Percentiles rank a stretch among this genome's conserved stretches.
Evolutionary conservation across 2,888 invertebrate genomes (phyloP).

Genomic region (Frankliniella fusca): DNA sequence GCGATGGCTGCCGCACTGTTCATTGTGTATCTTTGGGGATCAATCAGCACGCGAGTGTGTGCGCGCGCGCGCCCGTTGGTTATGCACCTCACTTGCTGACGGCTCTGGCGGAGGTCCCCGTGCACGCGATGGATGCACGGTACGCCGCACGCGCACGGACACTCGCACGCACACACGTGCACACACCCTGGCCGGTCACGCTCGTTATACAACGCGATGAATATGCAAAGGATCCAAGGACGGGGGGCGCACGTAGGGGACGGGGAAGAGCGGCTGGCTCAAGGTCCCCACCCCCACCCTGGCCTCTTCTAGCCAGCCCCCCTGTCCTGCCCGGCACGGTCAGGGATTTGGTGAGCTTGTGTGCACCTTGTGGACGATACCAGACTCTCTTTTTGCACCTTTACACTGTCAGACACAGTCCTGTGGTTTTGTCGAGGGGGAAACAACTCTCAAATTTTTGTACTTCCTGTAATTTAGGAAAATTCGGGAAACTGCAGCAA

Average conservation of each 20-base stretch:
- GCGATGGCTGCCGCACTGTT: background rate
- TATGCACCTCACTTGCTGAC: background rate
- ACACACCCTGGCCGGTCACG: background rate
- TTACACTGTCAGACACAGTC: no score
- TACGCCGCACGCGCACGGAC: background rate
- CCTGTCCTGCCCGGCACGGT: no score
- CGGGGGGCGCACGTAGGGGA: no score
- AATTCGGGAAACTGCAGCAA: no score
- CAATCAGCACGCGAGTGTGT: background rate
- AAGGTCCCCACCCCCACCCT: no score
- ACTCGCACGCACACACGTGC: background rate
- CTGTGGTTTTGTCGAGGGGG: no score
- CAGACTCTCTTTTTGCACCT: no score
- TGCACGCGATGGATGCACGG: background rate
- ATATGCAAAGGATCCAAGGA: background rate
- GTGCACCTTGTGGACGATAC: background rate
- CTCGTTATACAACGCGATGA: background rate
- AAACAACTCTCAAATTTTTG: no score
- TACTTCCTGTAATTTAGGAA: no score
- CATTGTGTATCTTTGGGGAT: conserved; percentile 4
- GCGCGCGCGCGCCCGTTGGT: background rate
- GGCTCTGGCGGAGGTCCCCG: background rate
- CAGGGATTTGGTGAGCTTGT: no score
- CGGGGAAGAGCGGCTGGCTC: no score
- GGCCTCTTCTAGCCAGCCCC: no score